These are phyloP conservation scores for Pempheris klunzingeri DNA, from an alignment of 2,797 vertebrate genomes.

Conservation along the genomic window DNA sequence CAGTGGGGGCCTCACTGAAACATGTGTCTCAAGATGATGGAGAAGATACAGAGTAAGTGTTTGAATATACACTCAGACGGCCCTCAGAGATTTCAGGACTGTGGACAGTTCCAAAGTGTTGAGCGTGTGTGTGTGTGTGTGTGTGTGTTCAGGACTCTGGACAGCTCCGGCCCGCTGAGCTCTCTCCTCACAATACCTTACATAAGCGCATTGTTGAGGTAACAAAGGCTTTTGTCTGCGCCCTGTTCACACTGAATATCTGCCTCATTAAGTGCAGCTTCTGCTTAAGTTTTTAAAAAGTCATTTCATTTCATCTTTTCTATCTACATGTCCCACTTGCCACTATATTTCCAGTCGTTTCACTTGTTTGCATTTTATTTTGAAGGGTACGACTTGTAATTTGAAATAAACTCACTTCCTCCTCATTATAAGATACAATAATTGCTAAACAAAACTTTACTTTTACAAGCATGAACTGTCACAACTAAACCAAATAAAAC, in stretches of 20 bases:
- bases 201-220: conserved; percentile 23
- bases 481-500: background rate
- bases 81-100: conserved; percentile 74
- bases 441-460: background rate
- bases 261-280: conserved; percentile 14
- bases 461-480: background rate
- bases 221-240: conserved; percentile 57
- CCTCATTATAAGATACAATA: background rate
- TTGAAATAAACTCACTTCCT: background rate
- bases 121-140: background rate
- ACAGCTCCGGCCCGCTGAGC: conserved; percentile 68
- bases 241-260: conserved; percentile 6
- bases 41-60: background rate
- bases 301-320: background rate
- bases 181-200: conserved; percentile 4
- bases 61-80: background rate
- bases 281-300: background rate
- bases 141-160: conserved; percentile 77
- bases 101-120: conserved; percentile 70
- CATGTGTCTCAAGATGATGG: background rate
- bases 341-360: background rate
- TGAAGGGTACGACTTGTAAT: background rate
- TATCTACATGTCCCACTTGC: background rate
- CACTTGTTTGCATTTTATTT: background rate
- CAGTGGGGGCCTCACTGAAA: background rate